These are phyloP conservation scores for Magallana ariakensis DNA, from an alignment of 1,140 invertebrate species.

Conservation along the genomic window DNA sequence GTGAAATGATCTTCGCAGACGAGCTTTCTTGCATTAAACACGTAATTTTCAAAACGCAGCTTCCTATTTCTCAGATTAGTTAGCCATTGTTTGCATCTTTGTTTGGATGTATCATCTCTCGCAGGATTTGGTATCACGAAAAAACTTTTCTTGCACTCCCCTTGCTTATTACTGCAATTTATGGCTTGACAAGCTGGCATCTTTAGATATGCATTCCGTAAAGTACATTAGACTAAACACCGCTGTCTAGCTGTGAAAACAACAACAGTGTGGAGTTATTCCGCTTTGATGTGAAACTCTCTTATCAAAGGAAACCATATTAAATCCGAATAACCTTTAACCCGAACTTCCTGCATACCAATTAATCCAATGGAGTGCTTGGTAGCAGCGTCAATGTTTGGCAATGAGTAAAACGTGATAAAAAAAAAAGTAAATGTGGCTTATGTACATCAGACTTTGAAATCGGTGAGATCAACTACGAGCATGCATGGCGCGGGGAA, in stretches of 20 bases:
- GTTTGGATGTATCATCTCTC: not conserved
- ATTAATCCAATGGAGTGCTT: conserved; percentile 61
- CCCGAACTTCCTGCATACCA: conserved; percentile 56
- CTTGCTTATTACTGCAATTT: conserved; percentile 10
- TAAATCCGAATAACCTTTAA: conserved; percentile 43
- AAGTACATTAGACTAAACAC: no score
- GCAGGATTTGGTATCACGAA: conserved; percentile 36
- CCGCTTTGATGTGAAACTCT: not conserved
- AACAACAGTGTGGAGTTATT: not conserved
- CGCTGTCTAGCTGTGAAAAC: no score
- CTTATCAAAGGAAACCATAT: not conserved
- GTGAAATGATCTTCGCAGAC: conserved; percentile 32
- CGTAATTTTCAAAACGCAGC: not conserved
- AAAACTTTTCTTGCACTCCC: not conserved
- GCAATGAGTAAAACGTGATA: conserved; percentile 15
- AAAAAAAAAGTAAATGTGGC: not conserved
- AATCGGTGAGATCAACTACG: not conserved
- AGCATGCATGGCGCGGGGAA: conserved; percentile 59
- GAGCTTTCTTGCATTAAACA: not conserved
- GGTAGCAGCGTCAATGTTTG: conserved; percentile 58
- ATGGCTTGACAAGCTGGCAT: not conserved
- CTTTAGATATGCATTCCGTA: not conserved
- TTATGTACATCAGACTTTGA: not conserved
- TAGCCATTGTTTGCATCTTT: conserved; percentile 34
- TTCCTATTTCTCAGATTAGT: not conserved